Conservation (phyloP, 2,888 invertebrate species). For the Eupelmus urozonus region DNA sequence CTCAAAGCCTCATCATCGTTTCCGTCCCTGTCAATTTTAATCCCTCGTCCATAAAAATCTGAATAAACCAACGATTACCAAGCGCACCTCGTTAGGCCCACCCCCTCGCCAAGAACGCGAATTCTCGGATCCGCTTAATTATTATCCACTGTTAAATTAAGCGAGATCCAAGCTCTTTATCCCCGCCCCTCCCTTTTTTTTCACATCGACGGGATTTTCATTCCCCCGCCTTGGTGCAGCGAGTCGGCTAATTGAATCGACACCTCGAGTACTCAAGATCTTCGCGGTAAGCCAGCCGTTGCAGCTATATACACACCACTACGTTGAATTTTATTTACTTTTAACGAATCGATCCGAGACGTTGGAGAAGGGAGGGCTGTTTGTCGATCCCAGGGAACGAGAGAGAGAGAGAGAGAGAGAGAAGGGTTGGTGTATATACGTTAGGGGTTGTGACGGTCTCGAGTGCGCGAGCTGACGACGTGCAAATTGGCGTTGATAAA, state of each 20-base stretch:
- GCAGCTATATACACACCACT: not conserved
- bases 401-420: no score
- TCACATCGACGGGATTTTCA: not conserved
- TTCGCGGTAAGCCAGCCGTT: no score
- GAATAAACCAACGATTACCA: slow-evolving; percentile 17
- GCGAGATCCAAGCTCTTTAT: slow-evolving; percentile 3
- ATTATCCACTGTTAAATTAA: slow-evolving; percentile 61
- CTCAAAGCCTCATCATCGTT: no score
- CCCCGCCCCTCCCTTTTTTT: slow-evolving; percentile 1
- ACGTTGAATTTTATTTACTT: slow-evolving; percentile 74
- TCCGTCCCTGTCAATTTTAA: no score
- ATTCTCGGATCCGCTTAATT: slow-evolving; percentile 46
- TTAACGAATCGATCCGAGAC: slow-evolving; percentile 69
- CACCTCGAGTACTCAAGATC: slow-evolving; percentile 37
- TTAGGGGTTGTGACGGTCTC: not conserved
- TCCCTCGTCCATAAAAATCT: no score
- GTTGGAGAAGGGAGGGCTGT: not conserved
- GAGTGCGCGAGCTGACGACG: not conserved
- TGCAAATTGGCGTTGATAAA: slow-evolving; percentile 31
- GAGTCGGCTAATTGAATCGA: slow-evolving; percentile 46
- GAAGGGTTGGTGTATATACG: not conserved
- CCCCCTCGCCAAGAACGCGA: not conserved
- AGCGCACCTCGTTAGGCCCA: slow-evolving; percentile 17
- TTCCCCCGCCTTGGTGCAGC: no score
- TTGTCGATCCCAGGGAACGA: slow-evolving; percentile 11